Conservation (phyloP, 2,888 invertebrate genomes). For the Oscheius sp. region DNA sequence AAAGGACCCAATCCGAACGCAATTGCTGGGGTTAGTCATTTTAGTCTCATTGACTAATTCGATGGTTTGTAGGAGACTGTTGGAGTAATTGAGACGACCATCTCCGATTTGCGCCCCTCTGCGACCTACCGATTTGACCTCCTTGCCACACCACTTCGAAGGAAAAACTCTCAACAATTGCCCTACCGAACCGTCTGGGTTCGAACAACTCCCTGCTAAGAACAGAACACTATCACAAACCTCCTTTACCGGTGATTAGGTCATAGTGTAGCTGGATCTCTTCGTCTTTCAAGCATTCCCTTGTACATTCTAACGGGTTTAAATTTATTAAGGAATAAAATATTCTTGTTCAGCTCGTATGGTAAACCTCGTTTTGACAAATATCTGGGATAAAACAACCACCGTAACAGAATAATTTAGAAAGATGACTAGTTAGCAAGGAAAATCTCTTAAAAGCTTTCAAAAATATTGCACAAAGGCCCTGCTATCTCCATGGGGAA, state of each 20-base stretch:
- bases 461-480: neutral
- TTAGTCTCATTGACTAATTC: neutral
- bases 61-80: conserved; percentile 28
- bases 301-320: conserved; percentile 13
- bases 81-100: conserved; percentile 54
- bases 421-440: neutral
- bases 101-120: conserved; percentile 41
- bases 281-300: conserved; percentile 15
- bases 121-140: conserved; percentile 56
- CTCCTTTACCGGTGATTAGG: neutral
- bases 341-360: conserved; percentile 16
- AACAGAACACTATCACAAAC: no score
- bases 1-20: conserved; percentile 30
- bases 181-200: conserved; percentile 62
- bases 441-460: neutral
- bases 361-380: conserved; percentile 9
- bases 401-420: no score
- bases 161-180: conserved; percentile 43
- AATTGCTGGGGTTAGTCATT: conserved; percentile 4
- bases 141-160: conserved; percentile 48
- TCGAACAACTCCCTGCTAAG: conserved; percentile 36
- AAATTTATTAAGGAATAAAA: neutral
- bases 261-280: conserved; percentile 23
- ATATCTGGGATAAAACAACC: no score
- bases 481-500: conserved; percentile 2